A percentile compares a stretch with the other conserved stretches of the same genome.
These are phyloP conservation scores for Stenchaetothrips biformis DNA, from an alignment of 2,888 invertebrate genomes.

Conservation along the genomic window DNA sequence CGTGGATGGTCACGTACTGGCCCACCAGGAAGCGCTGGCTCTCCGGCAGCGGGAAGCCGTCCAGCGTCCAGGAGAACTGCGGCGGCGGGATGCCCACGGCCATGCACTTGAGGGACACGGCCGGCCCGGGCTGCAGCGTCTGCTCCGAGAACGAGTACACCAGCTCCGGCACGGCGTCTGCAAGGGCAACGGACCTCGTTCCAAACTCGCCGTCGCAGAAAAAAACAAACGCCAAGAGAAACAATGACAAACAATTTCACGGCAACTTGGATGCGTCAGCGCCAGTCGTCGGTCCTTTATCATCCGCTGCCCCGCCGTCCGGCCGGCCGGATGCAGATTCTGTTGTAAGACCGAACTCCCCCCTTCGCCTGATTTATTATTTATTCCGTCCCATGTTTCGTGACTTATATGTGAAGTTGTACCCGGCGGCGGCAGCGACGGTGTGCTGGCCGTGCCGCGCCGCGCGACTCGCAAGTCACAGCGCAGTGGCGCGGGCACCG, in stretches of 20 bases:
- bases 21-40: slow-evolving; percentile 79
- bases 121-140: slow-evolving; percentile 85
- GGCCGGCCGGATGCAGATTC: no score
- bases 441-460: background rate
- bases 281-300: no score
- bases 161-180: slow-evolving; percentile 84
- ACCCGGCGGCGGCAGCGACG: background rate
- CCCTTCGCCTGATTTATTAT: background rate
- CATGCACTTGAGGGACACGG: slow-evolving; percentile 85
- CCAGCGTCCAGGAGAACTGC: slow-evolving; percentile 84
- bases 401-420: slow-evolving; percentile 3
- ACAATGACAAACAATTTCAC: no score
- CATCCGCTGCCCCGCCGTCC: no score
- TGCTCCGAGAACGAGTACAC: slow-evolving; percentile 90
- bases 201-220: no score
- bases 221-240: no score
- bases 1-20: slow-evolving; percentile 86
- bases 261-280: no score
- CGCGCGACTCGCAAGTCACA: background rate
- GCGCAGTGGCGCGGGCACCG: background rate
- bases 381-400: background rate
- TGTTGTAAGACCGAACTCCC: no score
- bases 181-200: slow-evolving; percentile 36
- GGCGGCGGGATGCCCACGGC: slow-evolving; percentile 94
- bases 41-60: slow-evolving; percentile 78